These are phyloP conservation scores for Chorisops tibialis DNA, from an alignment of 2,888 invertebrate species.

Conservation along the genomic window DNA sequence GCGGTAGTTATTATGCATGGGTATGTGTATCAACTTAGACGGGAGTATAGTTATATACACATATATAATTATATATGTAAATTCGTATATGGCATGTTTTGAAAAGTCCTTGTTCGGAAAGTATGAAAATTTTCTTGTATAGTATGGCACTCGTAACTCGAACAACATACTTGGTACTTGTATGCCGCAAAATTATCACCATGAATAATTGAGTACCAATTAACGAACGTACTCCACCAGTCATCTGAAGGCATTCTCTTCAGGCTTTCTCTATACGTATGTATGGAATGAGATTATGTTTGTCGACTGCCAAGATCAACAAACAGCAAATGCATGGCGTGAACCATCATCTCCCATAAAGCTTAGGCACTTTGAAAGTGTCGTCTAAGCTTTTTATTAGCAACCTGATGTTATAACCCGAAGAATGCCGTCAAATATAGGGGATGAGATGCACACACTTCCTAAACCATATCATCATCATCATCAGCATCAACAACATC, in stretches of 20 bases:
- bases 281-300: background rate
- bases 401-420: background rate
- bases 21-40: too few species aligned
- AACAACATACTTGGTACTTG: slow-evolving; percentile 1
- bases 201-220: slow-evolving; percentile 31
- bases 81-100: too few species aligned
- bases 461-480: too few species aligned
- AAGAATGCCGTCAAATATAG: background rate
- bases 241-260: slow-evolving; percentile 6
- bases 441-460: background rate
- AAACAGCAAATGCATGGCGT: slow-evolving; percentile 3
- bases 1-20: too few species aligned
- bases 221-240: slow-evolving; percentile 24
- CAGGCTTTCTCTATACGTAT: background rate
- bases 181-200: slow-evolving; percentile 27
- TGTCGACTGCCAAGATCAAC: slow-evolving; percentile 12
- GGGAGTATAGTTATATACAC: too few species aligned
- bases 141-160: too few species aligned
- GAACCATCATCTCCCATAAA: background rate
- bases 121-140: too few species aligned
- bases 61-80: too few species aligned
- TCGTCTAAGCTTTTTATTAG: slow-evolving; percentile 18
- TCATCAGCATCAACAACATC: too few species aligned
- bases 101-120: too few species aligned
- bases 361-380: slow-evolving; percentile 1